phyloP scores from a whole-genome alignment of 2,113 vertebrate species.

The Dolichotis patagonum region DNA sequence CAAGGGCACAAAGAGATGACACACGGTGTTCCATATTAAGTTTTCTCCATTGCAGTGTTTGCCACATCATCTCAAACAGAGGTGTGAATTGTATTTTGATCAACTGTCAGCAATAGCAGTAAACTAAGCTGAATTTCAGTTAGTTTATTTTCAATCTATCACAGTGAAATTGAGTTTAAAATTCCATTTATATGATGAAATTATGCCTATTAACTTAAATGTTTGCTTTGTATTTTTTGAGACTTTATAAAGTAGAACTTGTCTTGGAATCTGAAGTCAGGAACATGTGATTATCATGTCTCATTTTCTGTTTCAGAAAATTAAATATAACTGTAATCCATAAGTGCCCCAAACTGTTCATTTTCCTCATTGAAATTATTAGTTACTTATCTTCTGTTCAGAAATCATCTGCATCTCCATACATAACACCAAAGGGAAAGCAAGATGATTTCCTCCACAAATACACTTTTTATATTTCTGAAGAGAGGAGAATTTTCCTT shows the following conservation, averaged over 20 bases:
- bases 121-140: background rate
- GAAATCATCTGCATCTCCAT: background rate
- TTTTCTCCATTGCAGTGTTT: accelerated
- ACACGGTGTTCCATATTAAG: background rate
- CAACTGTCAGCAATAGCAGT: background rate
- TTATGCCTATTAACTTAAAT: background rate
- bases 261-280: background rate
- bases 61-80: background rate
- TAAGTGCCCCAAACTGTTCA: background rate
- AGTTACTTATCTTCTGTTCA: background rate
- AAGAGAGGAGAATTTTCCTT: background rate
- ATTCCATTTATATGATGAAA: background rate
- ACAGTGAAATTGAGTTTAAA: background rate
- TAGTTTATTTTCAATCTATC: background rate
- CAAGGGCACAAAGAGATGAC: background rate
- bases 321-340: background rate
- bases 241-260: background rate
- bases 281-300: background rate
- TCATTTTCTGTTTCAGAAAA: background rate
- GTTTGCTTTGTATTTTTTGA: background rate
- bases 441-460: background rate
- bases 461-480: background rate
- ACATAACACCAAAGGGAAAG: background rate
- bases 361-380: background rate
- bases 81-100: background rate